Evolutionary conservation across 2,797 vertebrate genomes (phyloP).

Genomic region (Lacerta bilineata): DNA sequence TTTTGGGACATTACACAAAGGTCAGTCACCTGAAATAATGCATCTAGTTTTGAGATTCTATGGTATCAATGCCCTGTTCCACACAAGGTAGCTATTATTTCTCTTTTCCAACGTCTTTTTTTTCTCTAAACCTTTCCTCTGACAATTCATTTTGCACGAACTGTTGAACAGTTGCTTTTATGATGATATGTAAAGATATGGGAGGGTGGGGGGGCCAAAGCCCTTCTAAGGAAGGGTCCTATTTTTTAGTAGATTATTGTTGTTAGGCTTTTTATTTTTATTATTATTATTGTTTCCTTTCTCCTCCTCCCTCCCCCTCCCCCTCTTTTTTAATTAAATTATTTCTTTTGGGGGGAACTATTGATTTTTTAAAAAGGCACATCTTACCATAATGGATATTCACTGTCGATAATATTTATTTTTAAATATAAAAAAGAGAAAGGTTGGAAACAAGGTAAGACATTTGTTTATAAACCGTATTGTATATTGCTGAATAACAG

Average conservation of each 20-base stretch:
- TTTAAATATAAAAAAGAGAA: slow-evolving; percentile 94
- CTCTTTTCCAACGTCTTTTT: slow-evolving; percentile 68
- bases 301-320: slow-evolving; percentile 48
- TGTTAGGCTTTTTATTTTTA: slow-evolving; percentile 71
- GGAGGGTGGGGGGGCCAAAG: slow-evolving; percentile 64
- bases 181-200: slow-evolving; percentile 78
- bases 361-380: slow-evolving; percentile 85
- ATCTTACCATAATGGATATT: slow-evolving; percentile 89
- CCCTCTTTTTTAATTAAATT: slow-evolving; percentile 84
- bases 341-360: slow-evolving; percentile 84
- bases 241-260: slow-evolving; percentile 86
- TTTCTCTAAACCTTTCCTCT: slow-evolving; percentile 75
- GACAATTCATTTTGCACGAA: slow-evolving; percentile 86
- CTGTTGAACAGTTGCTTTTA: slow-evolving; percentile 82
- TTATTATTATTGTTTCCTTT: slow-evolving; percentile 61
- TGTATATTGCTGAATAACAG: slow-evolving; percentile 91
- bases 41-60: slow-evolving; percentile 82
- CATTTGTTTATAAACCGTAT: slow-evolving; percentile 91
- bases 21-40: slow-evolving; percentile 81
- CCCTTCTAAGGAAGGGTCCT: slow-evolving; percentile 82
- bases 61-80: slow-evolving; percentile 77
- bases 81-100: slow-evolving; percentile 80
- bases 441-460: slow-evolving; percentile 90
- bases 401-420: slow-evolving; percentile 95
- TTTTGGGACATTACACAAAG: slow-evolving; percentile 80